Conservation (phyloP, 2,113 vertebrate species). For the Miniopterus natalensis region DNA sequence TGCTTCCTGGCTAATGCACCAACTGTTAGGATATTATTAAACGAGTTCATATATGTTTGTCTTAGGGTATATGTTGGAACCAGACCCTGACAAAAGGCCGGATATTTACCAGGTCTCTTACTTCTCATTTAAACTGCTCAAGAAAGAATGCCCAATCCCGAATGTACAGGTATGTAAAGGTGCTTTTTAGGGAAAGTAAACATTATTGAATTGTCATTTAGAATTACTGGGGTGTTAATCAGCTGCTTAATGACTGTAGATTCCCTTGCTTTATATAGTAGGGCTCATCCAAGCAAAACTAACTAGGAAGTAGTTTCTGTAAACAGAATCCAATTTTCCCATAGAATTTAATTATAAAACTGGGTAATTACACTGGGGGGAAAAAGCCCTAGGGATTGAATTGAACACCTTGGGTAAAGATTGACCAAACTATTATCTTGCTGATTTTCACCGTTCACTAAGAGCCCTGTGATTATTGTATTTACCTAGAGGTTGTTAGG, state of each 20-base stretch:
- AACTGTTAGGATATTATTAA: slow-evolving; percentile 47
- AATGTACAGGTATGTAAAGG: slow-evolving; percentile 93
- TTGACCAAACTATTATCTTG: too few relatives aligned
- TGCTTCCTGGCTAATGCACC: slow-evolving; percentile 37
- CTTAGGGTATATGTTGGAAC: slow-evolving; percentile 98
- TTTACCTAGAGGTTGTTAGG: neutral
- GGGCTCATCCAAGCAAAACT: slow-evolving; percentile 23
- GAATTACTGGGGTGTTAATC: neutral
- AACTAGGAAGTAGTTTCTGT: slow-evolving; percentile 27
- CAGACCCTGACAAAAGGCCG: slow-evolving; percentile 96
- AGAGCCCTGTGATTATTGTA: neutral
- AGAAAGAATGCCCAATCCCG: slow-evolving; percentile 94
- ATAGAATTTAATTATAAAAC: slow-evolving; percentile 64
- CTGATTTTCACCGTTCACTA: neutral
- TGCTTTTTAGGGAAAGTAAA: slow-evolving; percentile 29
- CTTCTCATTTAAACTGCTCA: slow-evolving; percentile 95
- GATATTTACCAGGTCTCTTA: slow-evolving; percentile 98
- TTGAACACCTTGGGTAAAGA: slow-evolving; percentile 27
- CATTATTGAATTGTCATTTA: slow-evolving; percentile 10
- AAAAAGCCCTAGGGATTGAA: neutral
- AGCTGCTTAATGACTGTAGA: slow-evolving; percentile 25
- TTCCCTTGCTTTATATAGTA: slow-evolving; percentile 41
- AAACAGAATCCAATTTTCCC: slow-evolving; percentile 45
- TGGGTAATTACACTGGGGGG: neutral
- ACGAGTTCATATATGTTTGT: slow-evolving; percentile 53